phyloP scores from a whole-genome alignment of 2,888 invertebrate genomes.

The Sarcophaga variegata region DNA sequence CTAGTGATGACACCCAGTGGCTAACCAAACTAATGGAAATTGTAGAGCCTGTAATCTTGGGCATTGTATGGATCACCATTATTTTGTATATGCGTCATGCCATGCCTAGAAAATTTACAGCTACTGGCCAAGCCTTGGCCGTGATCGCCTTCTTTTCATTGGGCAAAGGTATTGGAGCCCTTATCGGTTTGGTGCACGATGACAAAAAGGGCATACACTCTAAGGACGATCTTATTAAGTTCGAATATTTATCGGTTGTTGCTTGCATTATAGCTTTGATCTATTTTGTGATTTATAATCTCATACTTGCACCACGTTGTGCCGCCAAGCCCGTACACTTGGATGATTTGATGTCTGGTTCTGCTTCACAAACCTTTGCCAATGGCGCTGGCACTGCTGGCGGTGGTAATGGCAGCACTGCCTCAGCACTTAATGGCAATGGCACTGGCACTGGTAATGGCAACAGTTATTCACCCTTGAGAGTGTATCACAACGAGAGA shows the following conservation, averaged over 20 bases:
- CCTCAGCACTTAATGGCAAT: constrained; percentile 79
- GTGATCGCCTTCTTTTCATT: constrained; percentile 91
- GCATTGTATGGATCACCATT: constrained; percentile 90
- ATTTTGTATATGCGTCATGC: constrained; percentile 91
- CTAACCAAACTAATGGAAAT: constrained; percentile 88
- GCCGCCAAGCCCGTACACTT: constrained; percentile 86
- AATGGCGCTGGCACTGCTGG: constrained; percentile 71
- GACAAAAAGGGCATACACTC: constrained; percentile 75
- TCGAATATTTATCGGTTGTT: constrained; percentile 85
- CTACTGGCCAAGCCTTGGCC: constrained; percentile 90
- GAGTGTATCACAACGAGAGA: constrained; percentile 91
- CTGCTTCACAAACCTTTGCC: constrained; percentile 83
- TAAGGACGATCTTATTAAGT: constrained; percentile 82
- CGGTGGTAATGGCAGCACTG: constrained; percentile 76
- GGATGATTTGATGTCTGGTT: constrained; percentile 79
- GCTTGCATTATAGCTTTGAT: constrained; percentile 86
- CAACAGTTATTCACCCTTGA: constrained; percentile 89
- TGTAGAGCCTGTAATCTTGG: constrained; percentile 89
- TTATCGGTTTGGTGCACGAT: constrained; percentile 84
- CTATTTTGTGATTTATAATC: constrained; percentile 89
- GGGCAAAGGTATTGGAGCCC: constrained; percentile 88
- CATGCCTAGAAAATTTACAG: constrained; percentile 89
- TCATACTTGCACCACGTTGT: constrained; percentile 88
- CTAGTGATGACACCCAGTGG: constrained; percentile 83
- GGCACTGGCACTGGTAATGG: constrained; percentile 74